Evolutionary conservation across 2,888 invertebrate species (phyloP).

Genomic region (Ferdinandea cuprea): DNA sequence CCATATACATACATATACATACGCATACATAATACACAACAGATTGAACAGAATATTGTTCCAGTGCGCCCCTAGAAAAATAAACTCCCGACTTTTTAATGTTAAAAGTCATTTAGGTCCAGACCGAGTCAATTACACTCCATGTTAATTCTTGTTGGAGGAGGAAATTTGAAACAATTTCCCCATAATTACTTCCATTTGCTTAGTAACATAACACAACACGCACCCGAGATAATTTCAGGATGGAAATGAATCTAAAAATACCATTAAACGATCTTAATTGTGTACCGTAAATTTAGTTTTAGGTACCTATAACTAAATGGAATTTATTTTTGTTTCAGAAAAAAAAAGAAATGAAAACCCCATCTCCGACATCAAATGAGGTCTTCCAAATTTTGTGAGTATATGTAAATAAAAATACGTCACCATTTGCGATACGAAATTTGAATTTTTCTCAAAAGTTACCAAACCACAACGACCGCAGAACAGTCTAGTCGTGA

Average conservation of each 20-base stretch:
- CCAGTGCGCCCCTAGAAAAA: not conserved
- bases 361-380: too few relatives aligned
- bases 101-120: constrained; percentile 2
- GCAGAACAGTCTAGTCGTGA: not conserved
- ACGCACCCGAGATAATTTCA: not conserved
- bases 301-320: too few relatives aligned
- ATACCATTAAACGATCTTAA: constrained; percentile 40
- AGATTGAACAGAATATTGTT: too few relatives aligned
- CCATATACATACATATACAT: too few relatives aligned
- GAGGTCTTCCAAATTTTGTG: not conserved
- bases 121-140: constrained; percentile 14
- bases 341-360: too few relatives aligned
- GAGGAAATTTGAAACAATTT: constrained; percentile 20
- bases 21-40: too few relatives aligned
- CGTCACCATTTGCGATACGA: not conserved
- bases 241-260: constrained; percentile 30
- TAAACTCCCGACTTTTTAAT: constrained; percentile 12
- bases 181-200: not conserved
- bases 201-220: not conserved
- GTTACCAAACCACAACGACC: not conserved
- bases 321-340: too few relatives aligned
- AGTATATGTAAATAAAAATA: not conserved
- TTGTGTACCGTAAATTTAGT: too few relatives aligned
- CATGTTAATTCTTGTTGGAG: constrained; percentile 9
- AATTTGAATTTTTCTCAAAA: not conserved